phyloP scores from a whole-genome alignment of 1,140 invertebrate species.

The Eupristina koningsbergeri region DNA sequence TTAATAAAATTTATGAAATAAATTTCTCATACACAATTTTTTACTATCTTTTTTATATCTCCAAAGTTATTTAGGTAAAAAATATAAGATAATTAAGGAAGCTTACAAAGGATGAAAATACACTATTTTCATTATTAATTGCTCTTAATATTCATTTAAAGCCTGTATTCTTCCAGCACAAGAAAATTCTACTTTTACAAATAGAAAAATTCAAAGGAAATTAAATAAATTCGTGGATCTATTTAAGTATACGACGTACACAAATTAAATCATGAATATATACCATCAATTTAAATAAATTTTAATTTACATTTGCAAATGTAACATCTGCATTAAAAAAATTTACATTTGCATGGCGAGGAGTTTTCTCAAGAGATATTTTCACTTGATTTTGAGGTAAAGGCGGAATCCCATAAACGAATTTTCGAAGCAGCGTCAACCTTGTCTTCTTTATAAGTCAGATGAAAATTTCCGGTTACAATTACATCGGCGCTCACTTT shows the following conservation, averaged over 20 bases:
- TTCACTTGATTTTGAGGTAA: not conserved
- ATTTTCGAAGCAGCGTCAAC: not conserved
- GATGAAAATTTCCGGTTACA: not conserved
- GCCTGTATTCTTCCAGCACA: not conserved
- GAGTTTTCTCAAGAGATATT: not conserved
- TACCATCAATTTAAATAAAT: not conserved
- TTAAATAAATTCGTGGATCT: not conserved
- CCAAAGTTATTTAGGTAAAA: not conserved
- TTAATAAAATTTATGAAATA: not conserved
- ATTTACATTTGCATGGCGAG: not conserved
- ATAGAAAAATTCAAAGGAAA: not conserved
- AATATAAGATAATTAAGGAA: not conserved
- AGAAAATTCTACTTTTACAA: not conserved
- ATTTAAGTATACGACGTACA: not conserved
- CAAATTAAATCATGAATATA: not conserved
- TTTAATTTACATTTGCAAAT: not conserved
- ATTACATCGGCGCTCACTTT: not conserved
- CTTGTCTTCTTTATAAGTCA: not conserved
- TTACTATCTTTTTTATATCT: not conserved
- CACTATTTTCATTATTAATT: not conserved
- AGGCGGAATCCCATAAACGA: not conserved
- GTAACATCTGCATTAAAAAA: not conserved
- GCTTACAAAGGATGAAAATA: not conserved
- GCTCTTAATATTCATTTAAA: not conserved
- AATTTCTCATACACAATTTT: not conserved